These are phyloP conservation scores for Lumbricus terrestris DNA, from an alignment of 2,888 invertebrate genomes.

Conservation along the genomic window DNA sequence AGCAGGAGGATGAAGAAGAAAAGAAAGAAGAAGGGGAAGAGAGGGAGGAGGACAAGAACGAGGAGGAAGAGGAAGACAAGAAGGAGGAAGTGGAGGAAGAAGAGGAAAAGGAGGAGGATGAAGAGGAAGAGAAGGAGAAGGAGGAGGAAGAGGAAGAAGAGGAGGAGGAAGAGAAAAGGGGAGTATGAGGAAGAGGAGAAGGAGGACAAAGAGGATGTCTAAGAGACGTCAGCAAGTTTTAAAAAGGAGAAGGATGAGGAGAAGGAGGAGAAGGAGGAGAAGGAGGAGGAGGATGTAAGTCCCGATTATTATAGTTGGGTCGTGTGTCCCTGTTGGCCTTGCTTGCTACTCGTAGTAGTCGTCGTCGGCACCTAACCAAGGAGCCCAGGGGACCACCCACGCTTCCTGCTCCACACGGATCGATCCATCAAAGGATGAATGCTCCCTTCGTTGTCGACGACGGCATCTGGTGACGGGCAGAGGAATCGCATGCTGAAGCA, in stretches of 20 bases:
- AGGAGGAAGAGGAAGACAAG: too few species aligned
- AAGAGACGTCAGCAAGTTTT: too few species aligned
- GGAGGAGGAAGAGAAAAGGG: background rate
- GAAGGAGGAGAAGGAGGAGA: background rate
- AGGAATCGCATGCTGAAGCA: background rate
- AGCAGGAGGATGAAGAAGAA: too few species aligned
- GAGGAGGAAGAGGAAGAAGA: background rate
- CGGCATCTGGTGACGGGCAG: background rate
- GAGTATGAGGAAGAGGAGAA: too few species aligned
- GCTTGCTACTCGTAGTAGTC: background rate
- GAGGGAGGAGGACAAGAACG: background rate
- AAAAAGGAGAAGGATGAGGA: background rate
- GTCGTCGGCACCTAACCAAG: background rate
- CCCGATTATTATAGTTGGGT: too few species aligned
- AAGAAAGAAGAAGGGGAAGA: background rate
- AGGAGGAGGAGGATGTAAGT: too few species aligned
- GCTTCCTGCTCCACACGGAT: background rate
- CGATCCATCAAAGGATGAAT: background rate
- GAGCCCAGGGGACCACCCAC: background rate
- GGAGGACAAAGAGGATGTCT: background rate
- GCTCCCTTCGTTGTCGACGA: background rate
- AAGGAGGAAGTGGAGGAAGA: background rate
- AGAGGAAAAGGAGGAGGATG: background rate
- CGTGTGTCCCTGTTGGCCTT: background rate
- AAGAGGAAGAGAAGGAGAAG: background rate